phyloP scores from a whole-genome alignment of 2,113 vertebrate species.

The Erythrolamprus reginae region DNA sequence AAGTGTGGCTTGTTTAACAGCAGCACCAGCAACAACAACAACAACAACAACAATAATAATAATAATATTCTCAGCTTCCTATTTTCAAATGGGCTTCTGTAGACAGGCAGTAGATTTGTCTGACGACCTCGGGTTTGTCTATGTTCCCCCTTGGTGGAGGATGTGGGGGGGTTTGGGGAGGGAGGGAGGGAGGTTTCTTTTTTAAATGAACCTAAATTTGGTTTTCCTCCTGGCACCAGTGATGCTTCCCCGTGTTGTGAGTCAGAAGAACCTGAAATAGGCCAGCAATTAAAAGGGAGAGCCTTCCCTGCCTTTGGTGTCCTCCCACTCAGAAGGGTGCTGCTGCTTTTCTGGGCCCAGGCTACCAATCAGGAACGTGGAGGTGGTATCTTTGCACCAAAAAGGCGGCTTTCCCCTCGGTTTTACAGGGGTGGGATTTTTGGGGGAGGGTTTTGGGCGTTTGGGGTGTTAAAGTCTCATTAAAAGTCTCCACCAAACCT shows the following conservation, averaged over 20 bases:
- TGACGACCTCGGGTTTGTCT: slow-evolving; percentile 3
- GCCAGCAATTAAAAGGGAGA: slow-evolving; percentile 38
- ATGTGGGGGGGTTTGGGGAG: not conserved
- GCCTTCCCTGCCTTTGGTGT: slow-evolving; percentile 29
- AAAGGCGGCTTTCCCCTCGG: not conserved
- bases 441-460: too few relatives aligned
- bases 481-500: not conserved
- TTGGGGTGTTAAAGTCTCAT: too few relatives aligned
- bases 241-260: slow-evolving; percentile 40
- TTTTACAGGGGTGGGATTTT: not conserved
- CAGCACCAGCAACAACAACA: too few relatives aligned
- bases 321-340: slow-evolving; percentile 36
- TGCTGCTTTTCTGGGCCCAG: slow-evolving; percentile 33
- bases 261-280: slow-evolving; percentile 58
- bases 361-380: not conserved
- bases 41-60: too few relatives aligned
- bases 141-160: slow-evolving; percentile 30
- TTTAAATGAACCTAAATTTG: slow-evolving; percentile 38
- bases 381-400: not conserved
- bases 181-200: not conserved
- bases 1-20: too few relatives aligned
- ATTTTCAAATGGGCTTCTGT: not conserved
- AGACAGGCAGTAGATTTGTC: not conserved
- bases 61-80: too few relatives aligned
- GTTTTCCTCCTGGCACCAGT: slow-evolving; percentile 52